These are phyloP conservation scores for Leptinotarsa undecemlineata DNA, from an alignment of 1,140 invertebrate species.

Conservation along the genomic window DNA sequence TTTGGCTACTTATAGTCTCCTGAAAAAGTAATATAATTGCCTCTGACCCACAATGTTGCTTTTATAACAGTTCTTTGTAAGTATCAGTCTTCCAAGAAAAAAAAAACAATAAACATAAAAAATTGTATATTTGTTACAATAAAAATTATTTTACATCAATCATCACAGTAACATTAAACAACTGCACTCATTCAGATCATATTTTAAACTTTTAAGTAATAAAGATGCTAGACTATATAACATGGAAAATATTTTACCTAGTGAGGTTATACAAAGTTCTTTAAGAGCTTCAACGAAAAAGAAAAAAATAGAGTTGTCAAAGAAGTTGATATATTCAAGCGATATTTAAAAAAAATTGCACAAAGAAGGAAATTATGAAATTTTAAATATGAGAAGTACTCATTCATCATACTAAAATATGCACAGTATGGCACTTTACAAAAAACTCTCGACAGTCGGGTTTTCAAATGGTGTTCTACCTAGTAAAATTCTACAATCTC, in stretches of 20 bases:
- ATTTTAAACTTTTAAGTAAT: constrained; percentile 12
- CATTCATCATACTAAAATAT: background rate
- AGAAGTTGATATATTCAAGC: background rate
- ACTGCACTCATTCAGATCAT: constrained; percentile 19
- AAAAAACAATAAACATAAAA: constrained; percentile 15
- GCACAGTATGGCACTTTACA: background rate
- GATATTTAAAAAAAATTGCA: background rate
- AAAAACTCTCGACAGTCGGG: background rate
- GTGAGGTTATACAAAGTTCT: background rate
- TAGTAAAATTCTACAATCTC: background rate
- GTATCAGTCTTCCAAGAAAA: too few species aligned
- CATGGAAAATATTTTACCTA: background rate
- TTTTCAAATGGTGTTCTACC: background rate
- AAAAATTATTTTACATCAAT: constrained; percentile 23
- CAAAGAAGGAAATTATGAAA: background rate
- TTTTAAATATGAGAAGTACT: background rate
- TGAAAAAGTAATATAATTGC: too few species aligned
- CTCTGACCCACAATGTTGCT: too few species aligned
- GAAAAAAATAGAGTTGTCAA: background rate
- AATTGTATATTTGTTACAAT: constrained; percentile 23
- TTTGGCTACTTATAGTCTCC: too few species aligned
- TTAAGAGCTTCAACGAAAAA: background rate
- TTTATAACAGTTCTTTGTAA: too few species aligned
- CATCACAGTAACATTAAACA: constrained; percentile 20
- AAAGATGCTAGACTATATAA: background rate